phyloP scores from a whole-genome alignment of 1,140 invertebrate species.

The Colletes latitarsis region DNA sequence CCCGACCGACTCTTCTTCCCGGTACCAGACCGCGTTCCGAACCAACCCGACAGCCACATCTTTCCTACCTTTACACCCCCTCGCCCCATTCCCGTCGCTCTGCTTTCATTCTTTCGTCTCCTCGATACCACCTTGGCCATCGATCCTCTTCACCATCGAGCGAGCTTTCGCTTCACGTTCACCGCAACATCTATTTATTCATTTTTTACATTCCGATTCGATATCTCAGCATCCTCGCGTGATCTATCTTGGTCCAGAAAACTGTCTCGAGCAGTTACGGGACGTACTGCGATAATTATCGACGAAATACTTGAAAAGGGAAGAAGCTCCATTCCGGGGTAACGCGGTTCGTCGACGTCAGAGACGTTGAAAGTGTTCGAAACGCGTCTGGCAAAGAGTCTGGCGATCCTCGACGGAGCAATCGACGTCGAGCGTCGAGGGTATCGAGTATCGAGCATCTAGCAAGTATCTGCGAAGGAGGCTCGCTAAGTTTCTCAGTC shows the following conservation, averaged over 20 bases:
- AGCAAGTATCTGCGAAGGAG: not conserved
- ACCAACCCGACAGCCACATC: not conserved
- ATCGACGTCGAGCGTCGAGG: not conserved
- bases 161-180: not conserved
- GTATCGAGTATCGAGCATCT: not conserved
- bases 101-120: not conserved
- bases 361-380: not conserved
- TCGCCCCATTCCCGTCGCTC: not conserved
- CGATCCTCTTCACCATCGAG: not conserved
- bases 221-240: no score
- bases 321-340: no score
- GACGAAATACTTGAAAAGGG: no score
- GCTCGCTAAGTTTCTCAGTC: not conserved
- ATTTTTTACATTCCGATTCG: no score
- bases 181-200: not conserved
- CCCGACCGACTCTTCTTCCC: slow-evolving; percentile 22
- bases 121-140: not conserved
- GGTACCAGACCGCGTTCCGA: slow-evolving; percentile 18
- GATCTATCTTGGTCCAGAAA: no score
- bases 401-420: slow-evolving; percentile 28
- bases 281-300: no score
- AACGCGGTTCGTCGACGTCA: not conserved
- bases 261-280: no score
- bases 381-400: not conserved
- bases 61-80: slow-evolving; percentile 16